Evolutionary conservation across 64 coral and sea anemone genomes (phyloP).

Genomic region (Pachyseris speciosa): DNA sequence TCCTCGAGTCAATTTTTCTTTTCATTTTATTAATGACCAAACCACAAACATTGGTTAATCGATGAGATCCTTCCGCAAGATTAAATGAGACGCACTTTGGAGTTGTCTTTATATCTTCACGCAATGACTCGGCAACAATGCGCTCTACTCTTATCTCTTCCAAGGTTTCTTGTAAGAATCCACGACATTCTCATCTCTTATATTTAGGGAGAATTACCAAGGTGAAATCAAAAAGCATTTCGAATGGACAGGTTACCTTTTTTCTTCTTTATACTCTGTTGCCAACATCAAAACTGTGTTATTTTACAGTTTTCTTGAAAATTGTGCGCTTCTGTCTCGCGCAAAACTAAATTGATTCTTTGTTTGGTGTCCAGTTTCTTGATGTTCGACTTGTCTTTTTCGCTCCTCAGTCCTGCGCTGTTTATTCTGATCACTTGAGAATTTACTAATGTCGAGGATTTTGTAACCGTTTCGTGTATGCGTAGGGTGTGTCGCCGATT

Average conservation of each 20-base stretch:
- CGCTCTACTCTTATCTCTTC: not conserved
- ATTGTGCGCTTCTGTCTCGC: not conserved
- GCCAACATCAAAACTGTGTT: too few relatives aligned
- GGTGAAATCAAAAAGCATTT: not conserved
- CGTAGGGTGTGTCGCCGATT: not conserved
- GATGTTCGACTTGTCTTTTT: not conserved
- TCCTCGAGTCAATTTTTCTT: constrained; percentile 4
- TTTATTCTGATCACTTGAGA: not conserved
- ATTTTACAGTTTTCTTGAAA: too few relatives aligned
- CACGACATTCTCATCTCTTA: not conserved
- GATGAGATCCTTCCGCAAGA: constrained; percentile 31
- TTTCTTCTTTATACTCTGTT: not conserved
- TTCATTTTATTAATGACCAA: constrained; percentile 38
- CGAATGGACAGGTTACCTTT: not conserved
- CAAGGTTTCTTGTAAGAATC: not conserved
- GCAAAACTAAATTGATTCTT: too few relatives aligned
- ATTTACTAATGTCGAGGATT: not conserved
- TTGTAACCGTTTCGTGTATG: not conserved
- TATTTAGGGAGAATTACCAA: not conserved
- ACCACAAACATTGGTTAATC: constrained; percentile 31
- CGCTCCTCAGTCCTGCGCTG: not conserved
- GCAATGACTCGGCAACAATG: not conserved
- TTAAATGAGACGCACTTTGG: constrained; percentile 6
- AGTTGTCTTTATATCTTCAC: not conserved
- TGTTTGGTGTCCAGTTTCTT: not conserved